phyloP scores from a whole-genome alignment of 2,888 invertebrate genomes.

The Serripes groenlandicus region DNA sequence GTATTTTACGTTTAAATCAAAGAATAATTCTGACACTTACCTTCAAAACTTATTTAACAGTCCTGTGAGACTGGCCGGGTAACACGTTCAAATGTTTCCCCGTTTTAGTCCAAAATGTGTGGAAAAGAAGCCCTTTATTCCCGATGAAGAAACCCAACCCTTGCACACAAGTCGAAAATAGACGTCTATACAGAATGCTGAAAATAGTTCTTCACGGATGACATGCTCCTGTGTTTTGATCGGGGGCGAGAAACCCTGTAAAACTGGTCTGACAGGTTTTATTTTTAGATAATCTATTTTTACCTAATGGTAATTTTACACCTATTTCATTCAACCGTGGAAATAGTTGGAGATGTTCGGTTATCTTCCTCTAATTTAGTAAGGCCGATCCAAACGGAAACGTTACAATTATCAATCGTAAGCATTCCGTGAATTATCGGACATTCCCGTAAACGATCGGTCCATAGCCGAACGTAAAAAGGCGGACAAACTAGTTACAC shows the following conservation, averaged over 20 bases:
- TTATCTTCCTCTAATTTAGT: too few relatives aligned
- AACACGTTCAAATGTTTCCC: not conserved
- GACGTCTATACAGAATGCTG: constrained; percentile 52
- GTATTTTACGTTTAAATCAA: not conserved
- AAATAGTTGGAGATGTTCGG: too few relatives aligned
- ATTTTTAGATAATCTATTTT: constrained; percentile 48
- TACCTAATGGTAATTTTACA: not conserved
- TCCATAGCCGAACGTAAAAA: too few relatives aligned
- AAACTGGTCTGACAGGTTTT: constrained; percentile 73
- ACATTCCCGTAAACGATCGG: too few relatives aligned
- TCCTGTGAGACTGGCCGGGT: too few relatives aligned
- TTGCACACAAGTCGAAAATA: constrained; percentile 62
- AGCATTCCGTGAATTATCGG: too few relatives aligned
- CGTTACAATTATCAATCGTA: too few relatives aligned
- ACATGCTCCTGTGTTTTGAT: constrained; percentile 46
- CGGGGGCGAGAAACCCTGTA: constrained; percentile 56
- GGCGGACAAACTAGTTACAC: not conserved
- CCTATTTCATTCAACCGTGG: constrained; percentile 16
- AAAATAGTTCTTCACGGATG: constrained; percentile 55
- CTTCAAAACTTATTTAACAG: not conserved
- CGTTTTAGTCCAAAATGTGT: not conserved
- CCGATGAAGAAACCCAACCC: constrained; percentile 62
- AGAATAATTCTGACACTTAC: not conserved
- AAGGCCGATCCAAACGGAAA: too few relatives aligned
- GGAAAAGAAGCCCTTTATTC: constrained; percentile 33